These are phyloP conservation scores for Sminthurides bifidus DNA, from an alignment of 1,140 invertebrate species.

Conservation along the genomic window DNA sequence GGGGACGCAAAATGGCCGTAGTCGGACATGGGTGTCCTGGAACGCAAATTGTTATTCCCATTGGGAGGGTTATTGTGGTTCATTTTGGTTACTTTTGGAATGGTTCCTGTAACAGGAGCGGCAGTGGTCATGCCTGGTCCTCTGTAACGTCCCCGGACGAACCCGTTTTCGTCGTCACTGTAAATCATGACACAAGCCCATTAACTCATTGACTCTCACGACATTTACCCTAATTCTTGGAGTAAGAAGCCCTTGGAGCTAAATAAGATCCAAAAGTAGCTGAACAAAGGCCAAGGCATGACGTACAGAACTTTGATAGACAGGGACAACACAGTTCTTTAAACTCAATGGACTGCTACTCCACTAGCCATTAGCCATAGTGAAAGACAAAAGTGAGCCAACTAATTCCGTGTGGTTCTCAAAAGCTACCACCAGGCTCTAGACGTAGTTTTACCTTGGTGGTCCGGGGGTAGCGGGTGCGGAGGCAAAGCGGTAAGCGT, in stretches of 20 bases:
- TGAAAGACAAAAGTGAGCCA: too few relatives aligned
- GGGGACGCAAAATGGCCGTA: slow-evolving; percentile 21
- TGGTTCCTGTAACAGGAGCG: background rate
- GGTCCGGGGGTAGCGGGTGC: slow-evolving; percentile 31
- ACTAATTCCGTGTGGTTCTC: too few relatives aligned
- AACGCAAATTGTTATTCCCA: background rate
- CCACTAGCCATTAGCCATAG: too few relatives aligned
- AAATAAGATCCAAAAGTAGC: too few relatives aligned
- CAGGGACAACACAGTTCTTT: too few relatives aligned
- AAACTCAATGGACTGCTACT: too few relatives aligned
- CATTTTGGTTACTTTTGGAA: background rate
- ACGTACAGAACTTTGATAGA: too few relatives aligned
- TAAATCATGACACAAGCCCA: slow-evolving; percentile 7
- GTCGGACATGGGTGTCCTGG: slow-evolving; percentile 26
- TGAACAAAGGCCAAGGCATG: too few relatives aligned
- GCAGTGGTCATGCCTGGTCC: slow-evolving; percentile 20
- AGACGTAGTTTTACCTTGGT: too few relatives aligned
- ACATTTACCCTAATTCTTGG: too few relatives aligned
- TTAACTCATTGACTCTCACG: too few relatives aligned
- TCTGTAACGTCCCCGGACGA: slow-evolving; percentile 30
- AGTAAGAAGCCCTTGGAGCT: too few relatives aligned
- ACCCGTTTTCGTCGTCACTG: slow-evolving; percentile 29
- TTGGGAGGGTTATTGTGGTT: slow-evolving; percentile 3
- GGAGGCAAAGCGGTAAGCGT: slow-evolving; percentile 32
- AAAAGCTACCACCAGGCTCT: slow-evolving; percentile 21